phyloP scores from a whole-genome alignment of 2,113 vertebrate genomes.

The Lagopus muta region DNA sequence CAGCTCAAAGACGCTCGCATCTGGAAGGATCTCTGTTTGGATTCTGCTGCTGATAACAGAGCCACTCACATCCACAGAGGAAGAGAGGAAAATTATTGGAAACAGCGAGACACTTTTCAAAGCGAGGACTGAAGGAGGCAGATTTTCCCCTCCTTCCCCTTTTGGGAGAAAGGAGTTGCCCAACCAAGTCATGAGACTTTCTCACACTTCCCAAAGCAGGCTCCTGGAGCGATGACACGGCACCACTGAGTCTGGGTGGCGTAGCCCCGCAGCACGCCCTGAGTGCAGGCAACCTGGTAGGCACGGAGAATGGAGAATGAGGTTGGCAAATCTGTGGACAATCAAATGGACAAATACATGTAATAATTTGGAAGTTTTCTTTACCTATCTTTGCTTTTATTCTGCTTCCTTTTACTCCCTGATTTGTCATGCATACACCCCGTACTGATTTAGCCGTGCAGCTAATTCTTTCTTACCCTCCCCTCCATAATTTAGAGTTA shows the following conservation, averaged over 20 bases:
- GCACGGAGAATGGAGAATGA: constrained; percentile 72
- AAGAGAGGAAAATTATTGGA: neutral
- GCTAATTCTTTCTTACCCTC: constrained; percentile 40
- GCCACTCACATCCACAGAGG: neutral
- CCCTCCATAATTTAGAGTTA: constrained; percentile 71
- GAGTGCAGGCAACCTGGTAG: neutral
- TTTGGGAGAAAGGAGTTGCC: constrained; percentile 48
- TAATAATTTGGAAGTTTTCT: constrained; percentile 66
- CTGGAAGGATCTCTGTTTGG: neutral
- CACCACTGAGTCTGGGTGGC: neutral
- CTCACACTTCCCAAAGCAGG: neutral
- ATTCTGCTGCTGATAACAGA: neutral
- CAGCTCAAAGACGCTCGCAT: neutral
- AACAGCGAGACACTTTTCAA: rapidly evolving
- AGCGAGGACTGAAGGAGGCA: neutral
- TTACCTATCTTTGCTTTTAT: neutral
- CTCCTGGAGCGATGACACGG: constrained; percentile 28
- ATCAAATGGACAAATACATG: constrained; percentile 80
- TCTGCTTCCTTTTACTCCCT: neutral
- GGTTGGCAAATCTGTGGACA: constrained; percentile 74
- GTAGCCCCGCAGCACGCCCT: neutral
- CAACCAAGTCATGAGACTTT: constrained; percentile 61
- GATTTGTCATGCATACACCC: neutral
- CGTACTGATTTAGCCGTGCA: neutral
- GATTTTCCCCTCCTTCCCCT: neutral